phyloP scores from a whole-genome alignment of 2,888 invertebrate species.

The Drosophila antonietae region DNA sequence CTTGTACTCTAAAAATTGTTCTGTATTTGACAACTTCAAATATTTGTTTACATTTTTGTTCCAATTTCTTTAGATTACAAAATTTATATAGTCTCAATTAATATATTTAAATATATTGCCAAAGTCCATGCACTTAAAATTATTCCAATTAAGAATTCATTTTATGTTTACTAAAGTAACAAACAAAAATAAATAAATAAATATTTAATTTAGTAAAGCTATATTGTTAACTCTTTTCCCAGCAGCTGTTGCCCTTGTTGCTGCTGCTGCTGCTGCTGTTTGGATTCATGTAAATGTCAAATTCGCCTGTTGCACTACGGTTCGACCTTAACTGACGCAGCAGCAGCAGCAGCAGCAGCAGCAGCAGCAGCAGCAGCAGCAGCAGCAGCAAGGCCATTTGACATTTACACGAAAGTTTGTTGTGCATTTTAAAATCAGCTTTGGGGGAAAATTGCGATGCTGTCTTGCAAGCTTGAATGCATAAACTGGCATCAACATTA shows the following conservation, averaged over 20 bases:
- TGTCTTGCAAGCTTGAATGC: neutral
- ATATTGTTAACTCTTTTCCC: neutral
- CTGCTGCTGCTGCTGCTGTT: constrained; percentile 1
- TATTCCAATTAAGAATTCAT: neutral
- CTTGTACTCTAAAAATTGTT: too few relatives aligned
- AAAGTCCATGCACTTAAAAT: neutral
- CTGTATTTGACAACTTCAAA: too few relatives aligned
- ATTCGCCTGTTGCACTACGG: constrained; percentile 23
- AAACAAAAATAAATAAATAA: neutral
- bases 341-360: neutral
- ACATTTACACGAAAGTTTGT: neutral
- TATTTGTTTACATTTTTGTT: too few relatives aligned
- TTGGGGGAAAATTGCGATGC: neutral
- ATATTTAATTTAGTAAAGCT: constrained; percentile 1
- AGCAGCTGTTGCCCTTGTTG: neutral
- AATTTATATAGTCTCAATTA: too few relatives aligned
- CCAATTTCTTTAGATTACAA: too few relatives aligned
- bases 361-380: neutral
- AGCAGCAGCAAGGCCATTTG: constrained; percentile 5
- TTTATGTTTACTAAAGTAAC: neutral
- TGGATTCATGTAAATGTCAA: constrained; percentile 29
- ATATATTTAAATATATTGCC: neutral
- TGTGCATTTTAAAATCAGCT: constrained; percentile 37
- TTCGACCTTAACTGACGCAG: constrained; percentile 14
- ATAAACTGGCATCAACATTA: constrained; percentile 48